Conservation (phyloP, 2,888 invertebrate species). For the Pterostichus niger region DNA sequence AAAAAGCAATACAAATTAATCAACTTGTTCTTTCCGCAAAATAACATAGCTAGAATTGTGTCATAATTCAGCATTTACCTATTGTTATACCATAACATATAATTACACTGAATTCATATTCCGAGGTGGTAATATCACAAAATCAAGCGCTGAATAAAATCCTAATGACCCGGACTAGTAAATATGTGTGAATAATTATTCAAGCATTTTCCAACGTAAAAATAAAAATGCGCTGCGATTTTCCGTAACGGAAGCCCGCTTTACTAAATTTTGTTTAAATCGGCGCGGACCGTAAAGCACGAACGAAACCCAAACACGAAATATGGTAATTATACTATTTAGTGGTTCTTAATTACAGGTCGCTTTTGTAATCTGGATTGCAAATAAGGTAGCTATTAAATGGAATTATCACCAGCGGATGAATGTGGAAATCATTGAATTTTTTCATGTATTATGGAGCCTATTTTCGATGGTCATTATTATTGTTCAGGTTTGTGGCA, state of each 20-base stretch:
- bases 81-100: constrained; percentile 30
- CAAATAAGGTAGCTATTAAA: constrained; percentile 63
- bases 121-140: constrained; percentile 6
- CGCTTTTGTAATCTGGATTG: constrained; percentile 55
- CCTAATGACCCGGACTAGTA: constrained; percentile 18
- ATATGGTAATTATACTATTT: constrained; percentile 66
- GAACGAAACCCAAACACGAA: constrained; percentile 52
- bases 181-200: constrained; percentile 15
- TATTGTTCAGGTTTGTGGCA: constrained; percentile 44
- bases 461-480: constrained; percentile 31
- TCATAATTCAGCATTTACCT: constrained; percentile 34
- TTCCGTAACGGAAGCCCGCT: background rate
- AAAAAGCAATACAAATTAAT: constrained; percentile 27
- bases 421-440: constrained; percentile 27
- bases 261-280: constrained; percentile 42
- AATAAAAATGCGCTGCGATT: background rate
- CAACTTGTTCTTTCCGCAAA: background rate
- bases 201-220: background rate
- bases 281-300: constrained; percentile 17
- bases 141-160: constrained; percentile 29
- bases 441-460: constrained; percentile 41
- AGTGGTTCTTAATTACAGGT: constrained; percentile 60
- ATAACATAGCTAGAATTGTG: constrained; percentile 21
- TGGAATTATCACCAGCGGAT: constrained; percentile 60
- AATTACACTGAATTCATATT: constrained; percentile 45